Percentiles rank a stretch among this genome's conserved stretches.
These are phyloP conservation scores for Carcharodon carcharias DNA, from an alignment of 2,797 vertebrate genomes.

Conservation along the genomic window DNA sequence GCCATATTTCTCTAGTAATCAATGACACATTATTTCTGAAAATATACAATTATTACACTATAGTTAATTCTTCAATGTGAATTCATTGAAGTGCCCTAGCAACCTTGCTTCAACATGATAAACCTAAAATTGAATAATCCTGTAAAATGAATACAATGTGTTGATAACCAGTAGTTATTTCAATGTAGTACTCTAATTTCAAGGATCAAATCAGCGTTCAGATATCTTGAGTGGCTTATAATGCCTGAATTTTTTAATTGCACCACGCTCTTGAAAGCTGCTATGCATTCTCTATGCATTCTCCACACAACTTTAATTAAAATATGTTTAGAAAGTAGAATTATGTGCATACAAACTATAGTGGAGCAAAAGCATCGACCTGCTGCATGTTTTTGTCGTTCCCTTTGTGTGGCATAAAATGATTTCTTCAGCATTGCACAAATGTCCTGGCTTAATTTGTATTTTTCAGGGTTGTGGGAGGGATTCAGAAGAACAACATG, in stretches of 20 bases:
- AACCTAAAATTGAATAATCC: not conserved
- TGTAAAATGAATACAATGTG: not conserved
- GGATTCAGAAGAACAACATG: slow-evolving; percentile 70
- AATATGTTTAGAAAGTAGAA: not conserved
- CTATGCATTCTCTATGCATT: not conserved
- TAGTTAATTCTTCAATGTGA: not conserved
- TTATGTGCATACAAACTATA: not conserved
- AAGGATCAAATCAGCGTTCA: not conserved
- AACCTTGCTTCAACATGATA: no score
- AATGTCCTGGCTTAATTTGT: slow-evolving; percentile 46
- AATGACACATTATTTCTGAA: no score
- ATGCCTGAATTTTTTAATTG: not conserved
- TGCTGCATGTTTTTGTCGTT: not conserved
- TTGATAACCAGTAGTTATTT: not conserved
- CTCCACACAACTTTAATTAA: not conserved
- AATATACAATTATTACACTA: not conserved
- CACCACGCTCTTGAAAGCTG: not conserved
- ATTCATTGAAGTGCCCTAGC: not conserved
- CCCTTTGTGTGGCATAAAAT: not conserved
- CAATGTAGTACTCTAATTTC: not conserved
- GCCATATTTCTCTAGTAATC: no score
- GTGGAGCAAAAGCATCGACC: not conserved
- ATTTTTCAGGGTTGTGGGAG: slow-evolving; percentile 75
- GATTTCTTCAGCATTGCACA: slow-evolving; percentile 37
- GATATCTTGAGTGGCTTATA: not conserved